Base-by-base conservation (phyloP, 64 coral and sea anemone species). In the Pocillopora verrucosa region DNA sequence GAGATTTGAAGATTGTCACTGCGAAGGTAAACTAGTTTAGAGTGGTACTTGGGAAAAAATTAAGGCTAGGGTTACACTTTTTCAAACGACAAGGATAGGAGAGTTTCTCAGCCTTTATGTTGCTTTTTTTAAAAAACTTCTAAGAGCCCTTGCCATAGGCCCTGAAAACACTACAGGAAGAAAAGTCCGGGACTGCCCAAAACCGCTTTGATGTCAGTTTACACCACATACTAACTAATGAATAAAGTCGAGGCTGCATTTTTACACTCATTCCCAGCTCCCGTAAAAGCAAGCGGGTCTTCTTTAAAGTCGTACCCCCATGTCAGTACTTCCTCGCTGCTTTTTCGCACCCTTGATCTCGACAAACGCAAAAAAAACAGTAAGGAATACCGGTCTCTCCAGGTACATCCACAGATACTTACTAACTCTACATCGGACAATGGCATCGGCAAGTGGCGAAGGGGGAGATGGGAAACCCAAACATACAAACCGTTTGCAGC, bases 401-500 rank as follows among this genome's bases (percentile, higher is more conserved):
- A 26, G n/a, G n/a, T 13, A 22, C 72, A 11, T 72, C 20, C 65
- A 34, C 26, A 45, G 14, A 13, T 24, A 72, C 63, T 15, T 65
- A 22, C 72, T 58, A 22, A 2, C 11, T 85, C 45, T 70, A 38
- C 24, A 65, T 69, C 87, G 87, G 13, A 25, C 60, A 5, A 93
- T 93, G 92, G 91, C 91, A 37, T 89, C 90, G 17, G 56, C 86
- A 10, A 82, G 77, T 57, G 58, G 14, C 26, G 60, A 41, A 16
- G 83, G 73, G 3, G 84, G 86, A 61, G 89, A 82, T 62, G 91
- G 73, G 77, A 80, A 83, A 73, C 88, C 92, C 4, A 95, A 95
- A 72, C 80, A 88, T 68, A 95, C 91, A 1, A 99, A 99, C 80
- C 88, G 97, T 60, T 84, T 99, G 77, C 77, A 77, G n/a, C 84